These are phyloP conservation scores for Catharus minimus DNA, from an alignment of 2,113 vertebrate genomes.

Conservation along the genomic window DNA sequence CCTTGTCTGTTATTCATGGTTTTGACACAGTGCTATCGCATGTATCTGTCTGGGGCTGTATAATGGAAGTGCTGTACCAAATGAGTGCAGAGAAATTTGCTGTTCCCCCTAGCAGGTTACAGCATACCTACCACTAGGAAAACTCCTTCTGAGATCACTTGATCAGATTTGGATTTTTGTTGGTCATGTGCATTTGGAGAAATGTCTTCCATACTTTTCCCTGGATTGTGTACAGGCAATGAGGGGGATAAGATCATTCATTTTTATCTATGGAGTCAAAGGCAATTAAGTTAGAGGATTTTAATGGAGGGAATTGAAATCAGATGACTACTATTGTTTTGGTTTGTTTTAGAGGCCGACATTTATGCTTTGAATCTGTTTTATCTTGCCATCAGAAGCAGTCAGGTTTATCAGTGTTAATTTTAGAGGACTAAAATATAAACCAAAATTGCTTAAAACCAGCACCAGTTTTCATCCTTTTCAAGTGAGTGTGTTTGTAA, in stretches of 20 bases:
- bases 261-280: not conserved
- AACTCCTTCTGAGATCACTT: not conserved
- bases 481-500: not conserved
- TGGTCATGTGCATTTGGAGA: not conserved
- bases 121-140: fast-evolving
- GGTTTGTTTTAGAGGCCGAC: not conserved
- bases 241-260: not conserved
- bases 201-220: not conserved
- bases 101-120: not conserved
- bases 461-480: not conserved
- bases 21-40: not conserved
- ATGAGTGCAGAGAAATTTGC: not conserved
- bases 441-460: not conserved
- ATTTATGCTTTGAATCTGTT: not conserved
- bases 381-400: not conserved
- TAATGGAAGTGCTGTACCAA: not conserved
- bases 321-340: not conserved
- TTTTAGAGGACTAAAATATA: not conserved
- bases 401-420: not conserved
- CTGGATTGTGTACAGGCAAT: not conserved
- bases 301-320: not conserved
- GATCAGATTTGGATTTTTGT: not conserved
- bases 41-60: not conserved
- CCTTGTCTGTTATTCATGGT: not conserved
- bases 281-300: not conserved